A percentile compares a stretch with the other conserved stretches of the same genome.
Conservation (phyloP, 64 coral and sea anemone genomes). For the Orbicella faveolata region DNA sequence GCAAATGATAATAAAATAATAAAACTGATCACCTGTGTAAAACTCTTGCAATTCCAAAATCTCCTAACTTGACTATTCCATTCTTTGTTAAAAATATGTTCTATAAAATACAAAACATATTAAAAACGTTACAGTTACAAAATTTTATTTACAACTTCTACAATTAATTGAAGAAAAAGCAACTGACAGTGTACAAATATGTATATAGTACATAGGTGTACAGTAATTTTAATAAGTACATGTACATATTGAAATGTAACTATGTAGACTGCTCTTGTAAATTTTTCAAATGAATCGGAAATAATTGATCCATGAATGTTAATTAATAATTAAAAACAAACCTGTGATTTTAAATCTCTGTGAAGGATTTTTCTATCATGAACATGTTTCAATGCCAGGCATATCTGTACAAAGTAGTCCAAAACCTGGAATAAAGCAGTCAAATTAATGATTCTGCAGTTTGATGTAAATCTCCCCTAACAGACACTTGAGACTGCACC, state of each 20-base stretch:
- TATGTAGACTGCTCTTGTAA: neutral
- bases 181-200: neutral
- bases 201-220: no score
- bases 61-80: constrained; percentile 92
- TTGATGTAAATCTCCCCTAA: neutral
- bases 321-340: neutral
- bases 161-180: neutral
- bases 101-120: constrained; percentile 1
- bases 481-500: neutral
- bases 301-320: neutral
- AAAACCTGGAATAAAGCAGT: constrained; percentile 65
- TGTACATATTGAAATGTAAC: no score
- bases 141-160: no score
- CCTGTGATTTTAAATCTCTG: constrained; percentile 98
- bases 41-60: constrained; percentile 99
- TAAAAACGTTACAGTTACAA: neutral
- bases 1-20: neutral
- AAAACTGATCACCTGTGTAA: constrained; percentile 69
- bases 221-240: neutral
- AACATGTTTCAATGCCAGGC: constrained; percentile 90
- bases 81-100: constrained; percentile 95
- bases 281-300: neutral
- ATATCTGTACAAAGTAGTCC: constrained; percentile 99
- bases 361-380: constrained; percentile 99
- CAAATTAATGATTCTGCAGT: neutral